Base-by-base conservation (phyloP, 2,888 invertebrate species). In the Callosobruchus maculatus region DNA sequence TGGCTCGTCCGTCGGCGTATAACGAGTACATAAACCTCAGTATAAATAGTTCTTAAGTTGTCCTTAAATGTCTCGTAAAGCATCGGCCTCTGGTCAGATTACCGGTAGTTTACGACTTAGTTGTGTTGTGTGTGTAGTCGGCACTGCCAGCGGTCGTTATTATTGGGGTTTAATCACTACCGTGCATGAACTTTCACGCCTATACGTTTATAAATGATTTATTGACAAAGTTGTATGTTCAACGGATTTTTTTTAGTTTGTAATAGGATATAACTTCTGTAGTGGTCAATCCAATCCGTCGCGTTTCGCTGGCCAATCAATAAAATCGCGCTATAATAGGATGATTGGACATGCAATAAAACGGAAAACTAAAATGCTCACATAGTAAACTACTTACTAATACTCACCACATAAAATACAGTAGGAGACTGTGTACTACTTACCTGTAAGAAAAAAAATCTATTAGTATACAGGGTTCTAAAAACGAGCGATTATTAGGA, bases 41-140 rank as follows among this genome's bases (percentile, higher is more conserved):
- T 80, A 82, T 83, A 83, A 82, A 83, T 81, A 83, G 81, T 80
- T 79, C 80, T 81, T 82, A 82, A 82, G 76, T 80, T 79, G 80
- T 82, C 80, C 78, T 76, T 81, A 79, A 81, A 80, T 81, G 78
- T 79, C 78, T 49, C 80, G 82, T 83, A 82, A 83, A 83, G 81
- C 82, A 83, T 81, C 76, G 77, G 76, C 71, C 74, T 72, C 71
- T 70, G 75, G 80, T 79, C 80, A 76, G 79, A 79, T 79, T 80
- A 80, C 74, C 49, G 78, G 74, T 77, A 75, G 74, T 77, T 80
- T 80, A 78, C 74, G 75, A 74, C 30, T 18, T 18, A 18, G 49
- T 49, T 49, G 49, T 49, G 13, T 49, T 49, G 49, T 49, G 13
- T 49, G 49, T 49, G 49, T 49, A 49, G 49, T 49, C 49, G 49